These are phyloP conservation scores for Lasioglossum figueresi DNA, from an alignment of 2,888 invertebrate genomes.

Conservation along the genomic window DNA sequence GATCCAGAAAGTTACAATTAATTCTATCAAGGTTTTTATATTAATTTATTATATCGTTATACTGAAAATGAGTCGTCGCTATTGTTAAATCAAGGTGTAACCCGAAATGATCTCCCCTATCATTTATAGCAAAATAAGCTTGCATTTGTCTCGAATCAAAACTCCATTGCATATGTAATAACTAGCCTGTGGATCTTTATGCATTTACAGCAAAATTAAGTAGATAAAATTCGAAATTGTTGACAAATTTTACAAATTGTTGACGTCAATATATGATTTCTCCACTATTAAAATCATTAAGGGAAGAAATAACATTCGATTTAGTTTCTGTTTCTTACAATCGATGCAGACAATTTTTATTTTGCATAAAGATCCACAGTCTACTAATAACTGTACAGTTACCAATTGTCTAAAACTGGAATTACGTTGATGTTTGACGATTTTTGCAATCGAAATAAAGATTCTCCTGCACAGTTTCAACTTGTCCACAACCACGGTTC, in stretches of 20 bases:
- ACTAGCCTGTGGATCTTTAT: neutral
- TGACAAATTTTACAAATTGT: no score
- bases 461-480: neutral
- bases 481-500: neutral
- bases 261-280: no score
- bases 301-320: no score
- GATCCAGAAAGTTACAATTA: no score
- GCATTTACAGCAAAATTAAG: no score
- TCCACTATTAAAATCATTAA: no score
- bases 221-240: no score
- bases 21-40: neutral
- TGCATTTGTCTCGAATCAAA: neutral
- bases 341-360: no score
- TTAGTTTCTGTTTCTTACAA: no score
- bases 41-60: neutral
- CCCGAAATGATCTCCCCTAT: neutral
- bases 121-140: neutral
- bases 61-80: neutral
- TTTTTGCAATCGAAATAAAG: neutral
- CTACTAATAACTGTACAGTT: no score
- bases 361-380: no score
- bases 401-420: neutral
- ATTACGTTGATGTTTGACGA: neutral
- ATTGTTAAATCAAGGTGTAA: neutral
- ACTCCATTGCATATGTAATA: neutral